Evolutionary conservation across 2,888 invertebrate species (phyloP), one percentile per base, ranked within the genome.

Genomic region (Agrochola macilenta): DNA sequence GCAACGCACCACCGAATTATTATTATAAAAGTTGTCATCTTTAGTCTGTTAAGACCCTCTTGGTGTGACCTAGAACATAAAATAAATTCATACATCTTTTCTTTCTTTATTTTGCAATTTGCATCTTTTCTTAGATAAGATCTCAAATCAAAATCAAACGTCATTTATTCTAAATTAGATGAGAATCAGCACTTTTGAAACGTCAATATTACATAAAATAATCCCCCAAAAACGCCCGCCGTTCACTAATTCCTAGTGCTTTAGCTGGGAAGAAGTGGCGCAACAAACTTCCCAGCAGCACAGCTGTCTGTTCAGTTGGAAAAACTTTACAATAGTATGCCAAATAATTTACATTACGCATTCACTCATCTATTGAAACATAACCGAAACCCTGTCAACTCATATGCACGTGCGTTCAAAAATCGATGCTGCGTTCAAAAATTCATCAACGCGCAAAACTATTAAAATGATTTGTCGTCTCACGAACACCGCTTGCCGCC

Each of bases 381-480:
- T 20, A 58, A 30, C 26, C 14, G 7, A 78, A 65, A 23, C 4
- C 49, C 43, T 43, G 43, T 54, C 60, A 66, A 43, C 14, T 3
- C 43, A 30, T 35, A 57, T 35, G 20, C 65, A 65, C 35, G 69
- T 63, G 70, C 30, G 54, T 71, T 46, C 39, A 86, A 83, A 78
- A 76, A 81, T 76, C 58, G 35, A 83, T 46, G 65, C 35, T 61
- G 14, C 70, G 43, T 76, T 81, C 66, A 81, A 86, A 87, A 87
- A 87, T 82, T 86, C 81, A 84, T 87, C 81, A 87, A 77, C 83
- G 76, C 72, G 54, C 52, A 70, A 78, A 76, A 81, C 84, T 87
- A 82, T 84, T 85, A 86, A 86, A 88, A 86, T 89, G 82, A 86
- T 89, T 88, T 88, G 85, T 88, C 74, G 76, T 69, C 79, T 80